Evolutionary conservation across 2,797 vertebrate genomes (phyloP).

Genomic region (Salmo trutta): DNA sequence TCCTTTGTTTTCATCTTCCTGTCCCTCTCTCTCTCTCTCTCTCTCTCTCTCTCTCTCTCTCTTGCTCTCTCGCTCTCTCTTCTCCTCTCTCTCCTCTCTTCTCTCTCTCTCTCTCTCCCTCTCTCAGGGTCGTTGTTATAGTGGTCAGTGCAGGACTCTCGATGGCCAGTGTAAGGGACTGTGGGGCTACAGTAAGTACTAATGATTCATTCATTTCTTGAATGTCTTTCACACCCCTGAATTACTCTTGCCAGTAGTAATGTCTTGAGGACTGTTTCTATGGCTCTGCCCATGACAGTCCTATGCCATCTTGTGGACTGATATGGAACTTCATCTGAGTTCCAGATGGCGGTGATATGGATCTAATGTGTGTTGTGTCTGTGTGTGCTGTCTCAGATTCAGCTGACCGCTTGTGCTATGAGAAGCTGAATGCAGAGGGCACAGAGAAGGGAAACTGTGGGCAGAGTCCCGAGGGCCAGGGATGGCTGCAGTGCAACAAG

Average conservation of each 20-base stretch:
- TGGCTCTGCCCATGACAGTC: not conserved
- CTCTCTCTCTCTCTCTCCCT: slow-evolving; percentile 10
- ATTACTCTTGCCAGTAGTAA: not conserved
- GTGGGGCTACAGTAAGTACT: slow-evolving; percentile 84
- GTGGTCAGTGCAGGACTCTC: slow-evolving; percentile 87
- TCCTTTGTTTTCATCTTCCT: not conserved
- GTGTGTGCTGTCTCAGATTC: slow-evolving; percentile 70
- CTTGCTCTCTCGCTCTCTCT: not conserved
- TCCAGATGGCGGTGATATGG: not conserved
- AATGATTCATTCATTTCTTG: not conserved
- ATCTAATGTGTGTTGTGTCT: not conserved
- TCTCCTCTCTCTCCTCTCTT: not conserved
- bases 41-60: not conserved
- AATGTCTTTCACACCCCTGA: not conserved
- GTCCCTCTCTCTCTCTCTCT: not conserved
- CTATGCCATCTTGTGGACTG: not conserved
- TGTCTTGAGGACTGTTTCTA: no score
- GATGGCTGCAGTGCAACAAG: slow-evolving; percentile 93
- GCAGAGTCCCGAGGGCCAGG: slow-evolving; percentile 78
- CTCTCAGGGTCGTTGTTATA: slow-evolving; percentile 87
- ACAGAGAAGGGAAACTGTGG: slow-evolving; percentile 94
- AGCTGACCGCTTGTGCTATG: slow-evolving; percentile 92
- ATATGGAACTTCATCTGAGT: not conserved
- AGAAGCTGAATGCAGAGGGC: slow-evolving; percentile 92
- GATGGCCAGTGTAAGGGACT: slow-evolving; percentile 87